Percentiles rank a stretch among this genome's conserved stretches.
Conservation (phyloP, 2,888 invertebrate genomes). For the Melipona beecheii region DNA sequence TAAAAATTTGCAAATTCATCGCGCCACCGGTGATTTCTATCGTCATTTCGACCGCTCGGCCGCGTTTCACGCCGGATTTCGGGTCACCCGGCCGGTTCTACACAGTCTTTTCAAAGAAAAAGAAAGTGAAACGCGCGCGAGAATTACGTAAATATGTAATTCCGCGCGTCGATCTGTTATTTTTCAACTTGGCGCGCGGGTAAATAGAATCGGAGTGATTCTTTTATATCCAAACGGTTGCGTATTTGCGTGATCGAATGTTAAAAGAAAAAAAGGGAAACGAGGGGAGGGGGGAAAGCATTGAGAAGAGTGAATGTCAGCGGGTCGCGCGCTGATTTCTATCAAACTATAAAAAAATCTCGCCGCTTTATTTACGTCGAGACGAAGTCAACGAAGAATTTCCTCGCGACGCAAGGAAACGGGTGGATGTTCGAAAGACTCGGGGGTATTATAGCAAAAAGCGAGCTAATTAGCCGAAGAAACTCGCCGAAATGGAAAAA, state of each 20-base stretch:
- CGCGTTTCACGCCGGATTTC: not conserved
- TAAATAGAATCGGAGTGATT: not conserved
- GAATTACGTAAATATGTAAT: not conserved
- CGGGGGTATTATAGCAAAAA: not conserved
- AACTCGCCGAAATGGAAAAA: not conserved
- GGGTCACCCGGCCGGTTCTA: not conserved
- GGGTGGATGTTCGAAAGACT: not conserved
- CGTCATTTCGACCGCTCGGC: not conserved
- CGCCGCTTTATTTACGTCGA: not conserved
- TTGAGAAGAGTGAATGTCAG: not conserved
- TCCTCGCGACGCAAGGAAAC: not conserved
- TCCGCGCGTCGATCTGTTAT: not conserved
- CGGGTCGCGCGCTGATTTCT: not conserved
- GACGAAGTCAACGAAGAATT: not conserved
- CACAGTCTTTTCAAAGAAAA: not conserved
- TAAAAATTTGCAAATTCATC: constrained; percentile 43
- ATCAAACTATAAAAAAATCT: not conserved
- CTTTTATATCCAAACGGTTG: not conserved
- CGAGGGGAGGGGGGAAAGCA: not conserved
- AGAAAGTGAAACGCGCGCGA: not conserved
- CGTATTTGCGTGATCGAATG: not conserved
- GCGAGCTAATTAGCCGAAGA: not conserved
- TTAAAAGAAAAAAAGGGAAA: not conserved
- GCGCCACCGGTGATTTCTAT: not conserved
- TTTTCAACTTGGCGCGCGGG: not conserved